phyloP scores from a whole-genome alignment of 2,888 invertebrate genomes.

The Oxyteleia sp. region DNA sequence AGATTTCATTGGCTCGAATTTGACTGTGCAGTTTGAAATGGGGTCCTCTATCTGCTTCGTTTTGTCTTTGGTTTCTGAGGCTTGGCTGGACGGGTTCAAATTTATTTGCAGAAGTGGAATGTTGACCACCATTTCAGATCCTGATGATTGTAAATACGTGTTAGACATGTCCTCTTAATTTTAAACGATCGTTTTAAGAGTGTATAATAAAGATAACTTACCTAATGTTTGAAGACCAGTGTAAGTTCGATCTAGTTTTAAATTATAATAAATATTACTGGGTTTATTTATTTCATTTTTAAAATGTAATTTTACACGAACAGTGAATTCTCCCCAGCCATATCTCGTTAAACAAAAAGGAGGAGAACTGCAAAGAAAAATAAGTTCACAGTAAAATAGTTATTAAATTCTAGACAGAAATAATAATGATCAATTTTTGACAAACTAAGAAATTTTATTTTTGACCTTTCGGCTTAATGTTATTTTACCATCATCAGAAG shows the following conservation, averaged over 20 bases:
- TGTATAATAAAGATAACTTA: conserved; percentile 82
- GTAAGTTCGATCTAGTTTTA: conserved; percentile 93
- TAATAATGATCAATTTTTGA: too few relatives aligned
- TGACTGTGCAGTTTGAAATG: not conserved
- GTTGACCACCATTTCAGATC: conserved; percentile 93
- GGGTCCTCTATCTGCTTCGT: conserved; percentile 13
- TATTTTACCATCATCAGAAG: too few relatives aligned
- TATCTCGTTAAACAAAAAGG: conserved; percentile 95
- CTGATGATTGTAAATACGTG: conserved; percentile 86
- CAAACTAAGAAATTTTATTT: too few relatives aligned
- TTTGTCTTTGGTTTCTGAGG: conserved; percentile 44
- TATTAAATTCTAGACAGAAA: too few relatives aligned
- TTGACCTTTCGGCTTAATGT: too few relatives aligned
- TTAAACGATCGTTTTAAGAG: too few relatives aligned
- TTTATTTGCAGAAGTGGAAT: conserved; percentile 32
- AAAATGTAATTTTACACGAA: conserved; percentile 94
- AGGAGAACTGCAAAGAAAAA: conserved; percentile 90
- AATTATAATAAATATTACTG: conserved; percentile 92
- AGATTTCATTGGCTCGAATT: not conserved
- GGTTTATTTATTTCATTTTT: conserved; percentile 92
- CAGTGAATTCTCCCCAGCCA: conserved; percentile 97
- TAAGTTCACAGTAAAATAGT: too few relatives aligned
- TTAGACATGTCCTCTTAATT: too few relatives aligned
- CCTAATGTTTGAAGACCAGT: conserved; percentile 95
- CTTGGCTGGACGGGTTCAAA: conserved; percentile 3